Evolutionary conservation across 35 echinoderm and acorn worm species (phyloP), one percentile per base, ranked within the genome.

Genomic region (Acanthaster planci): DNA sequence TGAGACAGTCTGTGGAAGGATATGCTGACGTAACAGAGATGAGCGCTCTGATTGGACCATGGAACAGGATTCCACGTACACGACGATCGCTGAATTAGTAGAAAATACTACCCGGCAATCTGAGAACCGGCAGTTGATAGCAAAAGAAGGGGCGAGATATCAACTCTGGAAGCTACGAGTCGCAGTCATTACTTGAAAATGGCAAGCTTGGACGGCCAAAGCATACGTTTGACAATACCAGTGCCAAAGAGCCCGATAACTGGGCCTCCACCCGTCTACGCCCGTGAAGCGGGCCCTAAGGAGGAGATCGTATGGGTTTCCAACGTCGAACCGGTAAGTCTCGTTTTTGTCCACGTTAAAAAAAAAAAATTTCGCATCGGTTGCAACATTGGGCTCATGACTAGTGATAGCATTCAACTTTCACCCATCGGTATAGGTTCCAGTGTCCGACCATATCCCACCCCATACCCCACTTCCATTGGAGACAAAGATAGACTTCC

Each of bases 301-400:
- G 64, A 72, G 34, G 64, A 72, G 34, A 72, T 72, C 29, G 64
- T 72, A 12, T 72, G 18, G 64, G 64, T 72, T 36, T 72, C 64
- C 15, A 19, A 36, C 22, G 14, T 26, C 64, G 23, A 7, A 10
- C 34, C 26, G 64, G 64, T 72, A 72, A 72, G 64, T 72, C 4
- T 47, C 42, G 42, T 47, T 47, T 47, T 47, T 47, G 4, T 47
- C 42, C 12, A 6, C 12, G 4, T 47, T 12, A n/a, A n/a, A n/a
- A n/a, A n/a, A n/a, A n/a, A n/a, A n/a, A 59, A 59, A 21, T n/a
- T 72, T 35, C 26, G 30, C 34, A 27, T 72, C 34, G 60, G 34
- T 34, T 9, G 10, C 21, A 72, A 10, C 10, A 31, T 21, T 29
- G 1, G 64, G 23, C 9, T 30, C 10, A 72, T 7, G 10, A 14